Conservation (phyloP, 2,888 invertebrate genomes). For the Philhelius pedissequus region DNA sequence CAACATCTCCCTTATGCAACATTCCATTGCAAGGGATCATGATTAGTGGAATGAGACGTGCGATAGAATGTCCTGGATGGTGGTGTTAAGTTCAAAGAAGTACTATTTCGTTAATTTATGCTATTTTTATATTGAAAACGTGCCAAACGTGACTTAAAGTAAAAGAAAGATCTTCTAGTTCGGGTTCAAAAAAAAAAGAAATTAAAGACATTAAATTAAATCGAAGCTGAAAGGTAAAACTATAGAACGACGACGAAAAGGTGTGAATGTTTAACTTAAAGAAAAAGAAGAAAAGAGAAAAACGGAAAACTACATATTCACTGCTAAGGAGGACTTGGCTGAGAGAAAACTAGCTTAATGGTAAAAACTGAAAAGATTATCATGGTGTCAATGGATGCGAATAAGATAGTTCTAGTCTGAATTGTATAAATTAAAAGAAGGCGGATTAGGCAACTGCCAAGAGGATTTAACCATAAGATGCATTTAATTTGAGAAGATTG, state of each 20-base stretch:
- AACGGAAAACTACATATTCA: background rate
- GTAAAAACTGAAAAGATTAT: background rate
- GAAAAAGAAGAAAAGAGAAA: background rate
- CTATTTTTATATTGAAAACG: constrained; percentile 70
- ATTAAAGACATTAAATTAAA: constrained; percentile 3
- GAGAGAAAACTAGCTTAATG: background rate
- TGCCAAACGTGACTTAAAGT: constrained; percentile 71
- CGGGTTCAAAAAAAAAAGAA: background rate
- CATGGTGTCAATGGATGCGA: background rate
- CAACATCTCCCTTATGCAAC: background rate
- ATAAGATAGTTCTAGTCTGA: background rate
- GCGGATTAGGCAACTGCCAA: background rate
- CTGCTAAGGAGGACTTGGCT: background rate
- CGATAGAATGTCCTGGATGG: background rate
- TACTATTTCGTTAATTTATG: constrained; percentile 43
- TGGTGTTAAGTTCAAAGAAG: constrained; percentile 4
- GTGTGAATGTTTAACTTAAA: background rate
- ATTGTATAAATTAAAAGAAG: background rate
- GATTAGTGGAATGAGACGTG: background rate
- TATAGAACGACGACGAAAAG: background rate
- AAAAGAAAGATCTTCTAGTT: constrained; percentile 5
- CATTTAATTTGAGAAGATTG: background rate
- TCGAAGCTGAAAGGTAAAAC: background rate
- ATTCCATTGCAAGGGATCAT: constrained; percentile 14
- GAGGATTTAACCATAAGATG: background rate